phyloP scores from a whole-genome alignment of 2,888 invertebrate genomes.

The Orthonychiurus folsomi region DNA sequence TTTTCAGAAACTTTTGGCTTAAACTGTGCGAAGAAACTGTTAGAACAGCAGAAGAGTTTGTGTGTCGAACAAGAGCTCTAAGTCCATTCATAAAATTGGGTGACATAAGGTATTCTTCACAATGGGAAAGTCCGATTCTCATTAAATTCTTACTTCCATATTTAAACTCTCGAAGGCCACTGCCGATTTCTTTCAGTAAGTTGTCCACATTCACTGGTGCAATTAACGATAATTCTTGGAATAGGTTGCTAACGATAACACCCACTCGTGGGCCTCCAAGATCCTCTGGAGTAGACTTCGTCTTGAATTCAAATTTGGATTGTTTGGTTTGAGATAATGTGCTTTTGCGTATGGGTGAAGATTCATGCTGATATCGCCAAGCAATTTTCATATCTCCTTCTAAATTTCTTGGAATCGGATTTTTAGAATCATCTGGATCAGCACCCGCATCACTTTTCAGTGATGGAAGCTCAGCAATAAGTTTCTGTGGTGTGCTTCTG shows the following conservation, averaged over 20 bases:
- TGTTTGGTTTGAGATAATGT: not conserved
- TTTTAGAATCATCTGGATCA: not conserved
- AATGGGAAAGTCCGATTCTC: slow-evolving; percentile 33
- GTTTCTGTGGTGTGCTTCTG: slow-evolving; percentile 14
- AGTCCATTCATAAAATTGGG: slow-evolving; percentile 27
- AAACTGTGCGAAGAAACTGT: slow-evolving; percentile 22
- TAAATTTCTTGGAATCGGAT: not conserved
- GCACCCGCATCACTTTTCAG: slow-evolving; percentile 12
- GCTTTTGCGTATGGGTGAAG: not conserved
- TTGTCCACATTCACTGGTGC: not conserved
- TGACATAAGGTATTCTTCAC: slow-evolving; percentile 25
- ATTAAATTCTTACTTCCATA: slow-evolving; percentile 18
- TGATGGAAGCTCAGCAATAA: slow-evolving; percentile 26
- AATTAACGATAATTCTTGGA: not conserved
- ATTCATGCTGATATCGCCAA: slow-evolving; percentile 27
- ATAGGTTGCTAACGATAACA: slow-evolving; percentile 4
- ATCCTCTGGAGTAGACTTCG: slow-evolving; percentile 23
- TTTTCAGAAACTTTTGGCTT: not conserved
- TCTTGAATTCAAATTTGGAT: slow-evolving; percentile 35
- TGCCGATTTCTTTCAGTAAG: slow-evolving; percentile 23
- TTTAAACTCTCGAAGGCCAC: not conserved
- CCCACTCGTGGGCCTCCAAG: slow-evolving; percentile 27
- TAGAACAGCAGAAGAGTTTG: slow-evolving; percentile 32
- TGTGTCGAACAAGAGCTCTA: slow-evolving; percentile 26
- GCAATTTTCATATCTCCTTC: slow-evolving; percentile 30